A percentile compares a stretch with the other conserved stretches of the same genome.
These are phyloP conservation scores for Ricordea florida DNA, from an alignment of 92 coral and sea anemone genomes.

Conservation along the genomic window DNA sequence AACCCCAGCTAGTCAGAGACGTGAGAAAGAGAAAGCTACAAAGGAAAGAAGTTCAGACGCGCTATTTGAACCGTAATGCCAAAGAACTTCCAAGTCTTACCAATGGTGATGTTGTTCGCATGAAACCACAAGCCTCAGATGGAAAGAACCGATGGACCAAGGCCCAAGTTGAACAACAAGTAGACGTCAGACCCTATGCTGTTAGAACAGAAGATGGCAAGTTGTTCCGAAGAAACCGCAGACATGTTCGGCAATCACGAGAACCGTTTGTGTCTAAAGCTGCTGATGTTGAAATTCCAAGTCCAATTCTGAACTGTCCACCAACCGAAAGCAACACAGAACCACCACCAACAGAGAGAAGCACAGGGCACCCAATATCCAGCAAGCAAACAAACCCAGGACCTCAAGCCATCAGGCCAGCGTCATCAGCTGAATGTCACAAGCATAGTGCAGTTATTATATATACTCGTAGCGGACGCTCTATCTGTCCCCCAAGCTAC, in stretches of 20 bases:
- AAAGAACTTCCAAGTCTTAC: too few species aligned
- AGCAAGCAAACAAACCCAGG: not conserved
- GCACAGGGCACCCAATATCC: too few species aligned
- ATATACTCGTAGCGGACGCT: not conserved
- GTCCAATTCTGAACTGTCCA: not conserved
- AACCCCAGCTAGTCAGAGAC: conserved; percentile 28
- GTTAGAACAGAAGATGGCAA: too few species aligned
- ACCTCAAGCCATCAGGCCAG: not conserved
- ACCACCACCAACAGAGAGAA: too few species aligned
- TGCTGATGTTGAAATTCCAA: not conserved
- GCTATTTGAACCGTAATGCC: not conserved
- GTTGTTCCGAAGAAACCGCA: too few species aligned
- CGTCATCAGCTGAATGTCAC: not conserved
- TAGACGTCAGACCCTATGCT: too few species aligned
- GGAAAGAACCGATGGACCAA: too few species aligned
- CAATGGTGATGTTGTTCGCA: not conserved
- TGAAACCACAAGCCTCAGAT: not conserved
- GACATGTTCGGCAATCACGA: too few species aligned
- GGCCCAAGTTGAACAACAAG: too few species aligned
- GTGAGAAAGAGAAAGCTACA: not conserved
- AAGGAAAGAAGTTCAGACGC: conserved; percentile 15
- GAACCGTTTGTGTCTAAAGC: not conserved
- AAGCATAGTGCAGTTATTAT: not conserved
- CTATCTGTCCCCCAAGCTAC: not conserved
- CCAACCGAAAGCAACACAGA: not conserved